Percentiles rank a stretch among this genome's conserved stretches.
Conservation (phyloP, 64 coral and sea anemone species). For the Platygyra sinensis region DNA sequence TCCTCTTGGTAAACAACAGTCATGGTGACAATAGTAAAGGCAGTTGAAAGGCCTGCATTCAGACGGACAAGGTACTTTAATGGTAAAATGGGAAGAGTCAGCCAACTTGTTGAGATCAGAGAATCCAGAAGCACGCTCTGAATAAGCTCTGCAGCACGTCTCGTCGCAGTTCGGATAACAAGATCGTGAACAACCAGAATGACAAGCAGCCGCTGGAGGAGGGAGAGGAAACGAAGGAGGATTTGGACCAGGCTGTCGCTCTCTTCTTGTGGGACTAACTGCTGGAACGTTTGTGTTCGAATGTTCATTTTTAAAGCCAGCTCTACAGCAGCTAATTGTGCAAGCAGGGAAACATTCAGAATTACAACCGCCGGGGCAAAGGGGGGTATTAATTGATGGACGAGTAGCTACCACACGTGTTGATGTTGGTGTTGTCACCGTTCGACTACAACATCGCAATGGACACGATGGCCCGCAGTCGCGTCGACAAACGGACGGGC, state of each 20-base stretch:
- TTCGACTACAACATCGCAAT: slow-evolving; percentile 24
- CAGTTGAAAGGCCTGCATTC: slow-evolving; percentile 84
- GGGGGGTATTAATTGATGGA: neutral
- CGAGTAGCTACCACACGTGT: neutral
- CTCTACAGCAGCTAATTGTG: slow-evolving; percentile 60
- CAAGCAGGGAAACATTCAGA: slow-evolving; percentile 71
- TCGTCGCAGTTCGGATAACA: slow-evolving; percentile 60
- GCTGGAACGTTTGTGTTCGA: neutral
- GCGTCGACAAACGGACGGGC: slow-evolving; percentile 27
- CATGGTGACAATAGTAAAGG: slow-evolving; percentile 86
- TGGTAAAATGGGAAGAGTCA: neutral
- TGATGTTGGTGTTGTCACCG: neutral
- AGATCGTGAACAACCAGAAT: slow-evolving; percentile 31
- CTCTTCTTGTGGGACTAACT: slow-evolving; percentile 19
- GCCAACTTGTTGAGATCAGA: neutral
- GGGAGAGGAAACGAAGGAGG: neutral
- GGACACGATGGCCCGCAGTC: slow-evolving; percentile 42
- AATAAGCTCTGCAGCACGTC: slow-evolving; percentile 31
- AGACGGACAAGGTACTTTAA: slow-evolving; percentile 60
- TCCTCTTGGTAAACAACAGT: slow-evolving; percentile 67
- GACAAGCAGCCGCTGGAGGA: slow-evolving; percentile 7
- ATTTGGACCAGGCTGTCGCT: neutral
- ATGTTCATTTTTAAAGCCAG: neutral
- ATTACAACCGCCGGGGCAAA: slow-evolving; percentile 56
- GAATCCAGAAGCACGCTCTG: neutral